Conservation (phyloP, 2,113 vertebrate species). For the Perca schrenkii region DNA sequence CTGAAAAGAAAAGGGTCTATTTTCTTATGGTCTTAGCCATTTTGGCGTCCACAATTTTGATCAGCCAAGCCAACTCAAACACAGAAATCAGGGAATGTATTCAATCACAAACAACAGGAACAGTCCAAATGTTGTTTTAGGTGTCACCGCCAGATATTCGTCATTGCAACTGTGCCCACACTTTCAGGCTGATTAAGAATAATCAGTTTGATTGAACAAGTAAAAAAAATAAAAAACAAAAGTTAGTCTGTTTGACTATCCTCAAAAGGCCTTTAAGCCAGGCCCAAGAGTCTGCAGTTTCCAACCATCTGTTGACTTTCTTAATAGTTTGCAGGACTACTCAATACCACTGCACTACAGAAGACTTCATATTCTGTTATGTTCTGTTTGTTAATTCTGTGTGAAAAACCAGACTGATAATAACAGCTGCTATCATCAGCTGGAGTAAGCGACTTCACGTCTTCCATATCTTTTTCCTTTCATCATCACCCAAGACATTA, state of each 20-base stretch:
- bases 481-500: constrained; percentile 45
- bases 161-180: constrained; percentile 30
- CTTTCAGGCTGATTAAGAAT: constrained; percentile 39
- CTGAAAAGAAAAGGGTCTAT: neutral
- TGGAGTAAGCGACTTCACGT: constrained; percentile 27
- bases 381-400: neutral
- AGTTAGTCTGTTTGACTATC: constrained; percentile 6
- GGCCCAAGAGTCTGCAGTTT: neutral
- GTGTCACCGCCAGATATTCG: constrained; percentile 40
- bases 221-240: neutral
- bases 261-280: neutral
- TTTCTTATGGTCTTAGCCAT: constrained; percentile 18
- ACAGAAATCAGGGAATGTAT: constrained; percentile 49
- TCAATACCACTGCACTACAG: neutral
- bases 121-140: constrained; percentile 52
- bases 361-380: neutral
- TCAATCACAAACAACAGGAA: constrained; percentile 32
- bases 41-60: constrained; percentile 31
- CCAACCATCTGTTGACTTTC: constrained; percentile 6
- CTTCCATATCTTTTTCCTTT: constrained; percentile 38
- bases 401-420: constrained; percentile 2
- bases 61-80: constrained; percentile 66
- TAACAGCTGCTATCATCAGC: constrained; percentile 15
- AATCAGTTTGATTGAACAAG: constrained; percentile 18
- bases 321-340: neutral